phyloP scores from a whole-genome alignment of 2,113 vertebrate species.

The Genyomyrus donnyi region DNA sequence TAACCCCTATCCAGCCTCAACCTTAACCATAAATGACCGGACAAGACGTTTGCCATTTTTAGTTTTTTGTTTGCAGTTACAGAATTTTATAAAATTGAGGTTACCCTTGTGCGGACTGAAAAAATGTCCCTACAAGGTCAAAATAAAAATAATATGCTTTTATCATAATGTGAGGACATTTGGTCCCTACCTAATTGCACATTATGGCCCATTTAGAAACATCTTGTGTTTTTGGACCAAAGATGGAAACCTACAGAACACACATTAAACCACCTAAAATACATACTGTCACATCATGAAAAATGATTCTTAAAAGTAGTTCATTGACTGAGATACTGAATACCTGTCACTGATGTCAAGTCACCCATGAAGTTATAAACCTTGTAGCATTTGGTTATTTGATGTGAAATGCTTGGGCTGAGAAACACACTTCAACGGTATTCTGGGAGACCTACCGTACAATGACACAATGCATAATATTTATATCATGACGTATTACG shows the following conservation, averaged over 20 bases:
- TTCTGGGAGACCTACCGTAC: not conserved
- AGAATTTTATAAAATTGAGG: not conserved
- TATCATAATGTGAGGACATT: not conserved
- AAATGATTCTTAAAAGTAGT: not conserved
- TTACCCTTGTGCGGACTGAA: not conserved
- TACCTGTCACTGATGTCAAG: not conserved
- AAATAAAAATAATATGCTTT: not conserved
- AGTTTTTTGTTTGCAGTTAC: not conserved
- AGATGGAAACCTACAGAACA: not conserved
- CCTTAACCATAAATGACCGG: not conserved
- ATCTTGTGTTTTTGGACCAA: not conserved
- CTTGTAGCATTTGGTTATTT: not conserved
- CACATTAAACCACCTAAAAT: no score
- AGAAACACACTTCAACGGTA: not conserved
- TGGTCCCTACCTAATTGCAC: not conserved
- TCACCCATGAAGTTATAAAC: not conserved
- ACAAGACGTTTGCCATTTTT: not conserved
- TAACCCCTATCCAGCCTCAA: not conserved
- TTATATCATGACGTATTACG: not conserved
- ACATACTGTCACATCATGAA: not conserved
- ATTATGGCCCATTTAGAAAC: not conserved
- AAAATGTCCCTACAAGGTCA: not conserved
- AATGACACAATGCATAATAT: not conserved
- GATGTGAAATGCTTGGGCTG: not conserved
- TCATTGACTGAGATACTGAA: not conserved